Evolutionary conservation across 2,113 vertebrate genomes (phyloP).

Genomic region (Hemibagrus wyckioides): DNA sequence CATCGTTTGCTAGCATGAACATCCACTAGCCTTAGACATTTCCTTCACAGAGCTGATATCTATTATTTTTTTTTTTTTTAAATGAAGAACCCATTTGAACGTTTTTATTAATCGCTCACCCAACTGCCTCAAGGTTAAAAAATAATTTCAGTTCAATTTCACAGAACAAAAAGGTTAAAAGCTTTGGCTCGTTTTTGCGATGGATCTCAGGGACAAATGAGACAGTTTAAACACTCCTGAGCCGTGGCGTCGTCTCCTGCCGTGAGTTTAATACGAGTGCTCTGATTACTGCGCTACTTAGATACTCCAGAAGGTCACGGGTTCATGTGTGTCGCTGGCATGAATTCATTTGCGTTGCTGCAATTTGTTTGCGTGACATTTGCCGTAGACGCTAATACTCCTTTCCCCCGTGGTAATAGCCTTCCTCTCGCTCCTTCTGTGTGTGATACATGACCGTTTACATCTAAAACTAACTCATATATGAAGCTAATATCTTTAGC

Average conservation of each 20-base stretch:
- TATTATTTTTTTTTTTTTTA: too few species aligned
- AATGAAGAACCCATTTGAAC: not conserved
- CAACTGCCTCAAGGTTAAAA: constrained; percentile 43
- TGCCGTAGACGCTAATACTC: not conserved
- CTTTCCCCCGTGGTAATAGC: not conserved
- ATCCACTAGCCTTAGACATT: not conserved
- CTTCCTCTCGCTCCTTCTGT: not conserved
- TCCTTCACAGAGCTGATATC: too few species aligned
- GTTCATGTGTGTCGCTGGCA: constrained; percentile 64
- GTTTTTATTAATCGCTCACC: not conserved
- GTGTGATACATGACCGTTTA: not conserved
- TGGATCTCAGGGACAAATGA: not conserved
- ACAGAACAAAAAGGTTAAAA: constrained; percentile 57
- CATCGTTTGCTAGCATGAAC: not conserved
- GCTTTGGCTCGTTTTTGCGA: constrained; percentile 31
- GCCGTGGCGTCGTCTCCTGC: constrained; percentile 50
- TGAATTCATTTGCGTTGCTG: constrained; percentile 43
- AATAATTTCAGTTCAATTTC: constrained; percentile 54
- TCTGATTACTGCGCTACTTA: constrained; percentile 67
- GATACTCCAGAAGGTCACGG: constrained; percentile 69
- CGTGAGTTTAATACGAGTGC: constrained; percentile 57
- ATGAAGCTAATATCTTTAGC: not conserved
- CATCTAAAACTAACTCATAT: not conserved
- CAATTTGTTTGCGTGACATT: constrained; percentile 38
- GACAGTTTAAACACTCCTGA: constrained; percentile 53